A percentile compares a stretch with the other conserved stretches of the same genome.
Conservation (phyloP, 2,888 invertebrate species). For the Myopa testacea region DNA sequence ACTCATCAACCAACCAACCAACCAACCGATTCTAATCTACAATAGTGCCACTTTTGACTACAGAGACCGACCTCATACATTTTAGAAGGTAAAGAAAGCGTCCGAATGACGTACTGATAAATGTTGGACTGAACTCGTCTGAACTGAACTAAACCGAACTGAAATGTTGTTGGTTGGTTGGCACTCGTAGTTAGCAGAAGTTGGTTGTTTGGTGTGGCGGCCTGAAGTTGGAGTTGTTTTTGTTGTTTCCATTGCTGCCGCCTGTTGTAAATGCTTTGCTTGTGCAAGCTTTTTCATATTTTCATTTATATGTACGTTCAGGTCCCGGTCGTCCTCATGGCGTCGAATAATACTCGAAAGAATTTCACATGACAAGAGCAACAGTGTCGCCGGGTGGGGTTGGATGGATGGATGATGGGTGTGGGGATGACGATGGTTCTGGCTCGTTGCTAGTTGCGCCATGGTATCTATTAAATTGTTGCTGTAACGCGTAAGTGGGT, state of each 20-base stretch:
- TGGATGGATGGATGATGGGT: constrained; percentile 1
- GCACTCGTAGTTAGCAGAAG: neutral
- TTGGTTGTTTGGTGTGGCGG: neutral
- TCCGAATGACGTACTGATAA: neutral
- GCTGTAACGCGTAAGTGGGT: neutral
- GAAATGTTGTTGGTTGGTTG: neutral
- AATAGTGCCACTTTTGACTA: neutral
- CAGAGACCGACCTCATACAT: neutral
- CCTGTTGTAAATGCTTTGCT: constrained; percentile 6
- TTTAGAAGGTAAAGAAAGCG: neutral
- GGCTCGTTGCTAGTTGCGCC: no score
- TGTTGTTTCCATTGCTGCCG: neutral
- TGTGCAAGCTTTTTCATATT: constrained; percentile 16
- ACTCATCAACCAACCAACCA: neutral
- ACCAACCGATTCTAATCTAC: neutral
- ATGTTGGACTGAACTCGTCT: neutral
- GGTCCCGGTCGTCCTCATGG: no score
- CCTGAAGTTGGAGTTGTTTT: neutral
- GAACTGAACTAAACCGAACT: neutral
- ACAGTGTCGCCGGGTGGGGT: constrained; percentile 1
- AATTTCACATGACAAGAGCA: constrained; percentile 8
- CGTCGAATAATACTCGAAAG: neutral
- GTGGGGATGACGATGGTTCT: neutral
- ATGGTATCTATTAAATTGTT: neutral
- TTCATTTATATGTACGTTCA: neutral